Evolutionary conservation across 2,797 vertebrate genomes (phyloP), one percentile per base, ranked within the genome.

Genomic region (Australoheros facetus): DNA sequence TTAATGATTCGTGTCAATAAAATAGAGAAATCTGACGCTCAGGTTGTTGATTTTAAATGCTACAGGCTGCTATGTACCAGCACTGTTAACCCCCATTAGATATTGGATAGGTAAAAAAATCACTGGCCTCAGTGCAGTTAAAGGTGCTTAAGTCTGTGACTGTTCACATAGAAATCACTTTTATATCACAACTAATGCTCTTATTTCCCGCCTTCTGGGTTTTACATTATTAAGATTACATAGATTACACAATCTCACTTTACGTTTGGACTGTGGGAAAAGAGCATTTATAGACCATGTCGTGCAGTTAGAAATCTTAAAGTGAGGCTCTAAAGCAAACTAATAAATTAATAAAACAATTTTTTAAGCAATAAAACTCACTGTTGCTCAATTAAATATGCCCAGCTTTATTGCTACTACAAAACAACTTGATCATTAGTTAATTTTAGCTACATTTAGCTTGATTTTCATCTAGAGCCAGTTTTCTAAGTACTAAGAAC

Each of bases 1-100:
- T 97, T 96, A 92, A 94, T 88, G 86, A 94, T 94, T 94, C 81
- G 95, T 97, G 92, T 96, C 96, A 95, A 95, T 97, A 97, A 96
- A 96, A 93, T 88, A 86, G 83, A 93, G 84, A 93, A 92, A 92
- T 88, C 81, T 88, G 83, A 86, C 5, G 34, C 73, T 78, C 6
- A 54, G 45, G 51, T 81, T 84, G 80, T 82, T 88, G 82, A 77
- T 78, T 91, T 79, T 12, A 70, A 73, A 81, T 60, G 28, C 42
- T 30, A 28, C 59, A 39, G 32, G 48, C 53, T 55, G 71, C 59
- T 42, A 42, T 54, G 37, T 21, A 74, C 21, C 42, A 13, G n/a
- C 57, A 76, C 64, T 42, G 39, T 73, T 74, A 60, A 51, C 26
- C 51, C 26, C 45, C 17, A 13, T 51, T 69, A 51, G 64, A 69